Percentiles rank a stretch among this genome's conserved stretches.
Conservation (phyloP, 2,113 vertebrate species). For the Haemorhous mexicanus region DNA sequence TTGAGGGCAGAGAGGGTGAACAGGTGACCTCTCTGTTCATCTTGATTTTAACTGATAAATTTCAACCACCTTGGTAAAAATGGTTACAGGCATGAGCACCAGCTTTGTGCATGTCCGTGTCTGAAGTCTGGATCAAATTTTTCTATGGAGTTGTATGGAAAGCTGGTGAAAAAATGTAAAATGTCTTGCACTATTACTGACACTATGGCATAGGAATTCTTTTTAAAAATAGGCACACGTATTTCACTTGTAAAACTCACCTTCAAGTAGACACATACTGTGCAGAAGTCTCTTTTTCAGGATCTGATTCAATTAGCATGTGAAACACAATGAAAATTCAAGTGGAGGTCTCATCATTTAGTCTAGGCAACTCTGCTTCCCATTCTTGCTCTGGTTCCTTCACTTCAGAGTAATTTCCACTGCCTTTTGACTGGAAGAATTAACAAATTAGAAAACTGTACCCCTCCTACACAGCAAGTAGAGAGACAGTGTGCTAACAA, state of each 20-base stretch:
- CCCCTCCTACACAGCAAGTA: too few species aligned
- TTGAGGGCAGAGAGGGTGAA: not conserved
- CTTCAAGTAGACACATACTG: not conserved
- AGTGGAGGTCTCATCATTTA: not conserved
- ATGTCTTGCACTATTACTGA: not conserved
- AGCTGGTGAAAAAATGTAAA: not conserved
- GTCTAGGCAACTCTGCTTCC: not conserved
- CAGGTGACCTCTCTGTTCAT: not conserved
- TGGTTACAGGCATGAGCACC: not conserved
- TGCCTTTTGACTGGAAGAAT: not conserved
- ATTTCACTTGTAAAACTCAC: not conserved
- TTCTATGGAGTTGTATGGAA: not conserved
- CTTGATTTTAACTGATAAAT: not conserved
- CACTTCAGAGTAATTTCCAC: not conserved
- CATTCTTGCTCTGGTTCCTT: not conserved
- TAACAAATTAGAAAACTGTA: not conserved
- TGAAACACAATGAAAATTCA: not conserved
- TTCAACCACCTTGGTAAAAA: not conserved
- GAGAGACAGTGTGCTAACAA: accelerated
- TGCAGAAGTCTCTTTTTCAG: not conserved
- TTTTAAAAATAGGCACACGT: not conserved
- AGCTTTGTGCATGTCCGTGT: not conserved
- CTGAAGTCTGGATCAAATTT: not conserved
- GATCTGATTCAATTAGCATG: not conserved
- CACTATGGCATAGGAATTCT: accelerated